These are phyloP conservation scores for Myopa testacea DNA, from an alignment of 2,888 invertebrate species.

Conservation along the genomic window DNA sequence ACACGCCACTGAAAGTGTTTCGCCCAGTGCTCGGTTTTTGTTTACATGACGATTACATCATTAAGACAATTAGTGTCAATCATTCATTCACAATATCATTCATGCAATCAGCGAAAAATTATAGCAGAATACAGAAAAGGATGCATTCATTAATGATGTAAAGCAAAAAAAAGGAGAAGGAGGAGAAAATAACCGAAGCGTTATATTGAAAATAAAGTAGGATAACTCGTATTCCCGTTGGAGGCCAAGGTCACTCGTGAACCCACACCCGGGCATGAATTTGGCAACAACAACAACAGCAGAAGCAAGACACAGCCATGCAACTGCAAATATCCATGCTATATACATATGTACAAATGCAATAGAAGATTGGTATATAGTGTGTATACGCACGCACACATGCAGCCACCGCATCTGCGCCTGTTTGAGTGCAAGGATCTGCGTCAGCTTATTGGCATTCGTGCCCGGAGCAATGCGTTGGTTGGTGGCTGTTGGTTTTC, in stretches of 20 bases:
- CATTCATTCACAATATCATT: no score
- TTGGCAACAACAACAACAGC: background rate
- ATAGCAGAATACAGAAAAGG: no score
- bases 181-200: background rate
- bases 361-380: no score
- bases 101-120: no score
- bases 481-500: background rate
- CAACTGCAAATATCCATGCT: no score
- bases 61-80: no score
- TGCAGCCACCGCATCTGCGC: background rate
- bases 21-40: no score
- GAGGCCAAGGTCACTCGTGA: constrained; percentile 51
- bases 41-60: no score
- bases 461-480: background rate
- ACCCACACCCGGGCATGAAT: constrained; percentile 12
- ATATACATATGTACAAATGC: background rate
- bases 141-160: no score
- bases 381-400: background rate
- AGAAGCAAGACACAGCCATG: no score
- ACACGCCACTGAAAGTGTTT: no score
- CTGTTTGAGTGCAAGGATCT: background rate
- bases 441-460: background rate
- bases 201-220: constrained; percentile 11
- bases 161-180: background rate
- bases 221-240: constrained; percentile 48